phyloP scores from a whole-genome alignment of 2,113 vertebrate genomes.

The Anser cygnoides region DNA sequence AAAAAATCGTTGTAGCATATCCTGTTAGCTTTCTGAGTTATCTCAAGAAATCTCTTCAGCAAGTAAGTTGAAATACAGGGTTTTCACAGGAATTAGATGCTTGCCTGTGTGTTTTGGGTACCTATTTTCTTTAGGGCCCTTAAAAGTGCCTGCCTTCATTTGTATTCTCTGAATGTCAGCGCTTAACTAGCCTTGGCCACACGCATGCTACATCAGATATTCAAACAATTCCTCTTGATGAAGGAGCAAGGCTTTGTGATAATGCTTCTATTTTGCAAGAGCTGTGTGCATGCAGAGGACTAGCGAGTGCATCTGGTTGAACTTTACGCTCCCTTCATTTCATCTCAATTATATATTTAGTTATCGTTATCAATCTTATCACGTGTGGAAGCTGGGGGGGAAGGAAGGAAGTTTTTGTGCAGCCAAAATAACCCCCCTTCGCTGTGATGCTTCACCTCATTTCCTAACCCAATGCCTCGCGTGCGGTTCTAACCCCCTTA shows the following conservation, averaged over 20 bases:
- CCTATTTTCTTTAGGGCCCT: conserved; percentile 2
- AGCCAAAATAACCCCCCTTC: background rate
- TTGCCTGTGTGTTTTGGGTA: conserved; percentile 10
- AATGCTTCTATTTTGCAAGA: background rate
- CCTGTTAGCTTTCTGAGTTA: conserved; percentile 15
- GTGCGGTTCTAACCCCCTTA: background rate
- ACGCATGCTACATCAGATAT: background rate
- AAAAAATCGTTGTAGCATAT: background rate
- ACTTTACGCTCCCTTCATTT: background rate
- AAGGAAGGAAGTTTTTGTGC: background rate
- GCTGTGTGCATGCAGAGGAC: background rate
- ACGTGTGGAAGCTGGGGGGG: background rate
- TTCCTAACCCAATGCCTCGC: background rate
- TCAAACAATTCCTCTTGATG: conserved; percentile 31
- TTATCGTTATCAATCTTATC: background rate
- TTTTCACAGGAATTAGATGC: conserved; percentile 7
- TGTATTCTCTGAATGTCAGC: background rate
- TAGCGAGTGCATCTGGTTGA: background rate
- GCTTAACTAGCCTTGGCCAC: background rate
- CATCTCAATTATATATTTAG: background rate
- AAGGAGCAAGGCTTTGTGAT: background rate
- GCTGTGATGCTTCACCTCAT: background rate
- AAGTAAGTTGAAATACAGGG: background rate
- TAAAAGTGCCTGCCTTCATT: background rate
- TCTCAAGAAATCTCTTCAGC: conserved; percentile 27